phyloP scores from a whole-genome alignment of 2,888 invertebrate species.

The Dysmachus trigonus region DNA sequence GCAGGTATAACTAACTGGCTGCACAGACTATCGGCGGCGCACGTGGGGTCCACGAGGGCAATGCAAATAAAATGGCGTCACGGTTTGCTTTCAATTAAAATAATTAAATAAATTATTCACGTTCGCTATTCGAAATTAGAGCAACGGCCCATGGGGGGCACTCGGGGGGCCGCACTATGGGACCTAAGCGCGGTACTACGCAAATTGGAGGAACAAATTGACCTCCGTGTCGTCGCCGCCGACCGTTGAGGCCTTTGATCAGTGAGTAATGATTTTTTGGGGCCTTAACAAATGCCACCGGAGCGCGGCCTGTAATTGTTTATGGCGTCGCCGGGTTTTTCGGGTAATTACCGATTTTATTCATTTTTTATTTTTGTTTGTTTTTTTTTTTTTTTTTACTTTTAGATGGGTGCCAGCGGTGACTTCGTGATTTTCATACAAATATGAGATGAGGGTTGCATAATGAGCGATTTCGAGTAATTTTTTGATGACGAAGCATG shows the following conservation, averaged over 20 bases:
- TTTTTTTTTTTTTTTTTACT: too few species aligned
- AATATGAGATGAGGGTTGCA: not conserved
- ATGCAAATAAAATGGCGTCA: not conserved
- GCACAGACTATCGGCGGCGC: not conserved
- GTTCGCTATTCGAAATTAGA: not conserved
- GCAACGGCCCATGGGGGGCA: not conserved
- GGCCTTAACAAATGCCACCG: not conserved
- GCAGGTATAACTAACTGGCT: not conserved
- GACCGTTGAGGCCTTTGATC: not conserved
- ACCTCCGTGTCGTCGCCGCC: too few species aligned
- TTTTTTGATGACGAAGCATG: not conserved
- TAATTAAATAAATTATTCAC: conserved; percentile 10
- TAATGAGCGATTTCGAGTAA: not conserved
- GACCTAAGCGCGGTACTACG: not conserved
- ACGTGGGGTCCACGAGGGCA: not conserved
- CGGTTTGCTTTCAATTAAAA: conserved; percentile 3
- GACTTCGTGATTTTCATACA: not conserved
- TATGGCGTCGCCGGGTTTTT: not conserved
- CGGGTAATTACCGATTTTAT: not conserved
- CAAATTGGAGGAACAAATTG: not conserved
- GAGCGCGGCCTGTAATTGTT: not conserved
- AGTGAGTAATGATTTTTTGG: not conserved
- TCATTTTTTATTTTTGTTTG: too few species aligned
- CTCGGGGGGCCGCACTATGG: not conserved
- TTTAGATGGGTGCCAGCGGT: not conserved